Conservation (phyloP, 2,113 vertebrate species). For the Gymnocephalus cernua region DNA sequence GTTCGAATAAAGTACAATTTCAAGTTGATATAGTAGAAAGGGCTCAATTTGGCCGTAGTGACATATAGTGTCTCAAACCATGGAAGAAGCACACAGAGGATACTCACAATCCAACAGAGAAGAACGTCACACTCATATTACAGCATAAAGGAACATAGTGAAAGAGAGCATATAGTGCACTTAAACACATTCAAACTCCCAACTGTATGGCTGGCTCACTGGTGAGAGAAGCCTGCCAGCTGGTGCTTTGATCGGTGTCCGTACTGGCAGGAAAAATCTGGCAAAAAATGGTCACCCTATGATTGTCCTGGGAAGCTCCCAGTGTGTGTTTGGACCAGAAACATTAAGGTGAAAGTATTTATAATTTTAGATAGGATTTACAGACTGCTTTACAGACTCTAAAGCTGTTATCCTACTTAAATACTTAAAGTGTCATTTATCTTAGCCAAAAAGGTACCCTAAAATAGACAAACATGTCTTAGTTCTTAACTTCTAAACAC, state of each 20-base stretch:
- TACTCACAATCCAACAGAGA: background rate
- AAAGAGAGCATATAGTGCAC: slow-evolving; percentile 2
- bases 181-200: slow-evolving; percentile 13
- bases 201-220: background rate
- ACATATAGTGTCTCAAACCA: background rate
- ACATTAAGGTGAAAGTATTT: background rate
- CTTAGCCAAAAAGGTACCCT: background rate
- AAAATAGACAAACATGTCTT: background rate
- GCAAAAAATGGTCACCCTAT: background rate
- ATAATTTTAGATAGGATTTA: background rate
- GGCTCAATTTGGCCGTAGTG: background rate
- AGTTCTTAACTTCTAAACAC: background rate
- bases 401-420: background rate
- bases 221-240: slow-evolving; percentile 32
- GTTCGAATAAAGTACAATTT: background rate
- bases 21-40: background rate
- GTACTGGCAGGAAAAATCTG: background rate
- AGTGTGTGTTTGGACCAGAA: background rate
- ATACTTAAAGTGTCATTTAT: background rate
- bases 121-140: background rate
- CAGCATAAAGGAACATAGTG: background rate
- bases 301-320: background rate
- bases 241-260: slow-evolving; percentile 25
- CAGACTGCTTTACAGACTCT: background rate
- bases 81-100: background rate